Percentiles rank a stretch among this genome's conserved stretches.
phyloP scores from a whole-genome alignment of 2,113 vertebrate genomes.

The Hassar affinis region DNA sequence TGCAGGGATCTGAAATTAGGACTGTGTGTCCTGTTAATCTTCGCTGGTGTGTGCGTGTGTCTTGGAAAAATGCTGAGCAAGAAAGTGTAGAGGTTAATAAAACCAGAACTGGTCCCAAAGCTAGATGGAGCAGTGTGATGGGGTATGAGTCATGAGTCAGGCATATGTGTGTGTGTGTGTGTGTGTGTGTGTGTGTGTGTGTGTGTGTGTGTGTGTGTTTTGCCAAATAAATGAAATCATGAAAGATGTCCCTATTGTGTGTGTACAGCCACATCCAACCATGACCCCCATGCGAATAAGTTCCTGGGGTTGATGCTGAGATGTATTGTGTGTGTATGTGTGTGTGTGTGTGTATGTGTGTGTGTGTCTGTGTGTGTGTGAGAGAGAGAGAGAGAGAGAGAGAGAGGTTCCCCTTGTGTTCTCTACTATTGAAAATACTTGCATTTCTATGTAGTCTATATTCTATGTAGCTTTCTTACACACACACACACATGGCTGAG shows the following conservation, averaged over 20 bases:
- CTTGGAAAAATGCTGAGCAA: not conserved
- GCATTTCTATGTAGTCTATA: too few relatives aligned
- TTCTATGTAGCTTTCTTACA: not conserved
- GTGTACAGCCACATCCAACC: slow-evolving; percentile 32
- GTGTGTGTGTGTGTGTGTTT: not conserved
- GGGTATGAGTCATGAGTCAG: slow-evolving; percentile 5
- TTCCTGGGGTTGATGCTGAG: slow-evolving; percentile 17
- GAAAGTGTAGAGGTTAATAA: not conserved
- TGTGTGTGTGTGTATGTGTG: slow-evolving; percentile 20
- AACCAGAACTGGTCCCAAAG: not conserved
- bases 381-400: not conserved
- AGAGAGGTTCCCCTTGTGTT: slow-evolving; percentile 29
- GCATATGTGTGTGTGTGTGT: slow-evolving; percentile 6
- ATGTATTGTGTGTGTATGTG: slow-evolving; percentile 39
- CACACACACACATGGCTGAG: not conserved
- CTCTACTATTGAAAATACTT: not conserved
- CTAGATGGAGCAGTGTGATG: not conserved
- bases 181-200: not conserved
- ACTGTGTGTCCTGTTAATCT: not conserved
- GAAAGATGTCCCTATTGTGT: slow-evolving; percentile 5
- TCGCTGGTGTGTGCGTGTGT: not conserved
- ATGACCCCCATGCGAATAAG: slow-evolving; percentile 19
- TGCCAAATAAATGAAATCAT: too few relatives aligned
- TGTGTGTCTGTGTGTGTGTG: slow-evolving; percentile 21
- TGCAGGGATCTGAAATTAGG: not conserved